A percentile compares a stretch with the other conserved stretches of the same genome.
These are phyloP conservation scores for Chaetogeoica ovagalla DNA, from an alignment of 2,888 invertebrate species.

Conservation along the genomic window DNA sequence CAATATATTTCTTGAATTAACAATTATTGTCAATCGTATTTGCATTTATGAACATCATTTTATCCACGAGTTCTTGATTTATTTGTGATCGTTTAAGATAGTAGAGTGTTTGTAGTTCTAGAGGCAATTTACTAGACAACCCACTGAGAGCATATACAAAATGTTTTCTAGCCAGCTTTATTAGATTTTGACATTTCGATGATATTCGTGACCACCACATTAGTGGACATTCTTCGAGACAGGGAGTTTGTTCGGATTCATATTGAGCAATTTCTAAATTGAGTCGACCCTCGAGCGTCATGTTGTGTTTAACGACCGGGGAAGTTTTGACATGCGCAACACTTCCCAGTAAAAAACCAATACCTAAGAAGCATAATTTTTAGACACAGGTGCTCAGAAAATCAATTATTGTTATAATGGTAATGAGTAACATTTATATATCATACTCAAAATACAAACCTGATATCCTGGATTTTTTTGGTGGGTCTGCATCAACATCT, in stretches of 20 bases:
- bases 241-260: conserved; percentile 61
- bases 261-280: conserved; percentile 62
- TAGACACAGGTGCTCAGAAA: too few species aligned
- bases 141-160: conserved; percentile 61
- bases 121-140: conserved; percentile 58
- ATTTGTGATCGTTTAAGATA: conserved; percentile 47
- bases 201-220: conserved; percentile 61
- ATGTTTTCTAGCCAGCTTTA: conserved; percentile 60
- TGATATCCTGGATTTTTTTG: conserved; percentile 60
- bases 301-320: conserved; percentile 59
- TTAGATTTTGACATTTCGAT: conserved; percentile 61
- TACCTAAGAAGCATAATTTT: conserved; percentile 12
- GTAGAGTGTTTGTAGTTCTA: conserved; percentile 36
- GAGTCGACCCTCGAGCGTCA: conserved; percentile 61
- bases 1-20: background rate
- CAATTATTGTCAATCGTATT: conserved; percentile 25
- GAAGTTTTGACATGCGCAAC: conserved; percentile 61
- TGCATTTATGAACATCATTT: conserved; percentile 46
- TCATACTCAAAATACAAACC: conserved; percentile 57
- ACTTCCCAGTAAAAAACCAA: conserved; percentile 57
- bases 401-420: too few species aligned
- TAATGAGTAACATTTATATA: too few species aligned
- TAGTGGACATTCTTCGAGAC: conserved; percentile 61
- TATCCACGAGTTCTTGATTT: conserved; percentile 45
- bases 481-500: conserved; percentile 19